Evolutionary conservation across 23 tunicate genomes (phyloP), one percentile per base, ranked within the genome.

Genomic region (Trididemnum clinides): DNA sequence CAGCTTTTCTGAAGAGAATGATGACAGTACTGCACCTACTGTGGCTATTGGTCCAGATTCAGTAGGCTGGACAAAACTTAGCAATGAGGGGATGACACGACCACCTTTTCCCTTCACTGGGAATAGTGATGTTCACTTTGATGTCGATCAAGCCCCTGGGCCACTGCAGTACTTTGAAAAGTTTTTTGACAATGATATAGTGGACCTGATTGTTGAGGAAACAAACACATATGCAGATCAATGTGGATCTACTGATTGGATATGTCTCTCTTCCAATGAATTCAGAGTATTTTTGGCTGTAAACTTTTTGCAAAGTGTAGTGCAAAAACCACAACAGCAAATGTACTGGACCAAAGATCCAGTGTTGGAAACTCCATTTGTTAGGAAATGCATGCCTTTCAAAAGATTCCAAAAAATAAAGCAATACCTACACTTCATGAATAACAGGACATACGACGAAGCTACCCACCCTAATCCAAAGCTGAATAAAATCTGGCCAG

Each of bases 401-500:
- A 54, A 54, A 29, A 54, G 69, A 27, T 78, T 78, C 29, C 39
- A 39, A 34, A 54, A 28, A 33, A 54, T 78, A 78, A 78, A 75
- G 69, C 84, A 78, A 34, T 78, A 78, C 29, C 34, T 78, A 27
- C 84, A 57, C 54, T 78, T 78, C 27, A 71, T 27, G 29, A 26
- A 31, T 54, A 78, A 78, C 27, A 35, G 29, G 28, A 10, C 66
- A 34, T 54, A 51, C 50, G 84, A 78, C 71, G 20, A n/a, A 57
- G 37, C 66, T 1, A 78, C 71, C 28, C 84, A 78, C 44, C 84
- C 69, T 3, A 54, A 51, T 54, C 25, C 84, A 34, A 78, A 78
- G 70, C 84, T 78, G 28, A 32, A 57, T 78, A 78, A 78, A 57
- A 34, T 78, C 27, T 78, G 84, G 66, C 84, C 84, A 22, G 23